Evolutionary conservation across 2,797 vertebrate species (phyloP), one percentile per base, ranked within the genome.

Genomic region (Dromococcyx pavoninus): DNA sequence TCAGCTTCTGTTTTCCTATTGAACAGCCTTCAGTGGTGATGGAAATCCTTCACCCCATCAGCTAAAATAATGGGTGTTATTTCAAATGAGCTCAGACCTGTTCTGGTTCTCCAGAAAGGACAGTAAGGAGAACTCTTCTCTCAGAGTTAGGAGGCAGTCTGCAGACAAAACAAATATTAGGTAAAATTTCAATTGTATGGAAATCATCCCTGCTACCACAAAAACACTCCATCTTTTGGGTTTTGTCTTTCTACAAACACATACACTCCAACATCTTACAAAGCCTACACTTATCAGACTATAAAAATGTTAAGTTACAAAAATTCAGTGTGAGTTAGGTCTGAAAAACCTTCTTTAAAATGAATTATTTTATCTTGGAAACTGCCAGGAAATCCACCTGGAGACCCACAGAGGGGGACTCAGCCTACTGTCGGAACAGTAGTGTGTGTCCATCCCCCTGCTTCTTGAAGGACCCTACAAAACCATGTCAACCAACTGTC

Each of bases 171-270:
- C 33, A 91, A 83, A 71, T 24, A 50, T 12, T 1, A n/a, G 10
- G 10, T 27, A 64, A 75, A 51, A n/a, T 8, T 30, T 33, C 13
- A 57, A 8, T 18, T 19, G 19, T 3, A 23, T 5, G 7, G 9
- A 77, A 75, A 48, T 39, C 0, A 27, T 32, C 43, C 72, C 35
- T 46, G 24, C 56, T 50, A 56, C 43, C 30, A 39, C n/a, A 73
- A 82, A 78, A n/a, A 5, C 17, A 13, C 11, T 67, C 2, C 0
- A 3, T 9, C 10, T 32, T 76, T 9, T 0, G 6, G 2, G 2
- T 54, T 87, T 58, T 23, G 9, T 24, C 14, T 35, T 77, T 60
- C n/a, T 50, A 46, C 3, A 39, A 65, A 70, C 10, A 22, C 0
- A 0, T 6, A 7, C 15, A 33, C 48, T 28, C 14, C 4, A 53